These are phyloP conservation scores for Phalanger gymnotis DNA, from an alignment of 2,797 vertebrate genomes.

Conservation along the genomic window DNA sequence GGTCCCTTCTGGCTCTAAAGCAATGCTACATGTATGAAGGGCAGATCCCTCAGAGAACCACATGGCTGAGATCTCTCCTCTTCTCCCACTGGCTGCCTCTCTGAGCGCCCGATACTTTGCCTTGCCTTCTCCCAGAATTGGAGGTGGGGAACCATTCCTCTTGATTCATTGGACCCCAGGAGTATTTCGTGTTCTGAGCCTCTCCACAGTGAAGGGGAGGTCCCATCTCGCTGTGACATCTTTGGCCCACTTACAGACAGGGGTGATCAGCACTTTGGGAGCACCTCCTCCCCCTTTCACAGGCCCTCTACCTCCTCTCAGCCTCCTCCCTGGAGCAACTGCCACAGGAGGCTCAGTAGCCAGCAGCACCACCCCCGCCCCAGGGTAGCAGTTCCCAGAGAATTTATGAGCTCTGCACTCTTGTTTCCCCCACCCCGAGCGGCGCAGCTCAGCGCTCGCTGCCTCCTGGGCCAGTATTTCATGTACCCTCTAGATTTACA, in stretches of 20 bases:
- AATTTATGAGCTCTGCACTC: background rate
- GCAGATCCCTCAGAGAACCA: background rate
- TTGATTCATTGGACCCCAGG: background rate
- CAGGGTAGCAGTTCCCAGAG: background rate
- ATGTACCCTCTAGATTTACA: background rate
- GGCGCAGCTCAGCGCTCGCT: fast-evolving
- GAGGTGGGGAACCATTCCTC: background rate
- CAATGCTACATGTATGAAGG: background rate
- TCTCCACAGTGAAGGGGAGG: background rate
- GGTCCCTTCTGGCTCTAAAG: background rate
- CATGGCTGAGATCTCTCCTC: background rate
- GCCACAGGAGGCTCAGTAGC: no score
- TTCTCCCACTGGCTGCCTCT: background rate
- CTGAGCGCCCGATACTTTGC: background rate
- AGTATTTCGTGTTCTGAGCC: background rate
- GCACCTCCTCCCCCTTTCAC: background rate
- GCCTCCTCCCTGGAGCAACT: background rate
- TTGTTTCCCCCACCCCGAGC: background rate
- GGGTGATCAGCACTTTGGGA: background rate
- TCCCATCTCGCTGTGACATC: background rate
- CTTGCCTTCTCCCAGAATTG: background rate
- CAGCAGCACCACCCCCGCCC: background rate
- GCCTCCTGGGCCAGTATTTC: background rate
- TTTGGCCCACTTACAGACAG: no score
- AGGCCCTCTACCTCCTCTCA: background rate